Evolutionary conservation across 2,113 vertebrate species (phyloP), one percentile per base, ranked within the genome.

Genomic region (Glareola pratincola): DNA sequence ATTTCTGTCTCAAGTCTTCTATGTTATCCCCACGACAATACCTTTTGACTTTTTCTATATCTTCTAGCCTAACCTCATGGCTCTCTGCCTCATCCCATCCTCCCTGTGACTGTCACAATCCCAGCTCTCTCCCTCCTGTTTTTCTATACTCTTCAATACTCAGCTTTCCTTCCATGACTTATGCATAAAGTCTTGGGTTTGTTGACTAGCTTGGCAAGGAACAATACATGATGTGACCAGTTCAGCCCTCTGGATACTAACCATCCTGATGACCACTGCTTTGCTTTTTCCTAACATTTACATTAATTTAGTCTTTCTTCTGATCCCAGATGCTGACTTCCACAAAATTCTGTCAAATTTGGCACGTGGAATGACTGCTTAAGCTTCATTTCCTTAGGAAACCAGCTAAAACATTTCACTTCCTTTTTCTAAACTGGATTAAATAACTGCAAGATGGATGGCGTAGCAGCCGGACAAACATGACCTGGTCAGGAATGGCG

Each of bases 361-460:
- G 94, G 89, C 94, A 67, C 11, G 30, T 30, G 47, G 64, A 95
- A 74, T 69, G 86, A 94, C 72, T 47, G 83, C 91, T 95, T 96
- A 97, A 96, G 76, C 91, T 66, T 92, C 94, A 96, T 96, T 96
- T 97, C 96, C 96, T 96, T 95, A 91, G 95, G 94, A 97, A 97
- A 96, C 93, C 64, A 81, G 86, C 43, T 96, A 63, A 93, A 96
- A 93, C 54, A 37, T 93, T 84, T 93, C 83, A 92, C 92, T 95
- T 94, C 96, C 92, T 93, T 81, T 94, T 85, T 86, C 56, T 34
- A 32, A 74, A 48, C 85, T 36, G 88, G 90, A 95, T 96, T 95
- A 84, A 96, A 96, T 96, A 32, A 84, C 90, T n/a, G 71, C 34
- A 27, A 20, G 72, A 90, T 77, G 92, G 88, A 95, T 63, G 90